Base-by-base conservation (phyloP, 2,113 vertebrate species). In the Microtus ochrogaster region DNA sequence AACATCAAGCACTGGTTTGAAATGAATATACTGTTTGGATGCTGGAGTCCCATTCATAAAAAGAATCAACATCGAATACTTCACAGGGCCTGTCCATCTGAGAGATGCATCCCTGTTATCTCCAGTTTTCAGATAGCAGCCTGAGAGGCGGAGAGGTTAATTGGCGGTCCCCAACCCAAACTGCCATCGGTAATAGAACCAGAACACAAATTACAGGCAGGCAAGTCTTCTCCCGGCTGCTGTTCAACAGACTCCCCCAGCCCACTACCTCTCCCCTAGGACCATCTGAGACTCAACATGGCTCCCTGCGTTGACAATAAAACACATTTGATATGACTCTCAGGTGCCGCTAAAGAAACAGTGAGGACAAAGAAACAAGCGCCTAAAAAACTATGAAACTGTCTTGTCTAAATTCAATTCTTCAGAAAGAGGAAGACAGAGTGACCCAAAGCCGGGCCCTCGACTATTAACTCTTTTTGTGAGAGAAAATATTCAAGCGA, bases 361-460 rank as follows among this genome's bases (percentile, higher is more conserved):
- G 8, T 36, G 49, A n/a, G 65, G 58, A 66, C 17, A n/a, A n/a
- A 49, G 49, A 77, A 77, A 16, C 26, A 81, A 7, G 3, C 13
- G 49, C 30, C 87, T 58, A 58, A 94, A 93, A 83, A 55, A 9
- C 79, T 19, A 1, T 10, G 68, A 63, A 76, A 28, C 17, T 13
- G 13, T 58, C 55, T 83, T 78, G 41, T 89, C 58, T 66, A 66
- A 61, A 9, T 90, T 85, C 76, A 78, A 4, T 39, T 94, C 79
- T 95, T 93, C 52, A 10, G 68, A 90, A 95, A 63, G 68, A 92
- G 41, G 73, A 52, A 93, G 88, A 39, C 52, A 55, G 81, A 72
- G 14, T 86, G 52, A 77, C 12, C 47, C 76, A 86, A 49, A 63
- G 19, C 14, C 73, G 63, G 72, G 14, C 87, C 49, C 63, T 93